Conservation (phyloP, 2,797 vertebrate species). For the Poeciliopsis paucimaculata region DNA sequence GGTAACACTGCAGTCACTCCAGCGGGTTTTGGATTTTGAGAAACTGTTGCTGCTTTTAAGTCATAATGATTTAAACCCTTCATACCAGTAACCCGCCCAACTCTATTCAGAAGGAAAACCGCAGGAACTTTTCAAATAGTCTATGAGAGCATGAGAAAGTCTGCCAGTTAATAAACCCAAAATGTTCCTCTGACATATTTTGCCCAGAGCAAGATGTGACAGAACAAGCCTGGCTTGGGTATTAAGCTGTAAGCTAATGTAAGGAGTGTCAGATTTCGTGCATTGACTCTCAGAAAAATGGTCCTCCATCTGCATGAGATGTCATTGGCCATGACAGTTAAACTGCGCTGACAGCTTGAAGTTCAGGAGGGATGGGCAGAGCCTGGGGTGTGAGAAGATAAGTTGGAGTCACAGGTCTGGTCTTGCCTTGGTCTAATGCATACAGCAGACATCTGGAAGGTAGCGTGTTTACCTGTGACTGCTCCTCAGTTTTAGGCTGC, state of each 20-base stretch:
- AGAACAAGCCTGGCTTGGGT: conserved; percentile 28
- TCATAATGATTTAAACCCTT: background rate
- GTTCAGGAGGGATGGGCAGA: conserved; percentile 57
- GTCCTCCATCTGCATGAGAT: conserved; percentile 51
- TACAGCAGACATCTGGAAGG: conserved; percentile 86
- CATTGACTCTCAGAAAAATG: conserved; percentile 49
- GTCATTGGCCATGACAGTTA: conserved; percentile 61
- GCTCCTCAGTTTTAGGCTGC: conserved; percentile 67
- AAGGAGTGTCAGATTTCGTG: conserved; percentile 49
- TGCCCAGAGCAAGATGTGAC: conserved; percentile 50
- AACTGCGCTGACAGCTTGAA: conserved; percentile 66
- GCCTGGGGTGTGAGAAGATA: conserved; percentile 59
- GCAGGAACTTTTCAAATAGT: background rate
- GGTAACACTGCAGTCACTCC: background rate
- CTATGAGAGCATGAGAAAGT: conserved; percentile 3
- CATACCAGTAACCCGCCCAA: background rate
- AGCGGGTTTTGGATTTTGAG: background rate
- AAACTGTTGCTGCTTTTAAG: background rate
- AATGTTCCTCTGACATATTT: conserved; percentile 27
- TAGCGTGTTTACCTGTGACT: conserved; percentile 78
- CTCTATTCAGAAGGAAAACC: background rate
- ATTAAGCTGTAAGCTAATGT: conserved; percentile 34
- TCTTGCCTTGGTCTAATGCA: conserved; percentile 84
- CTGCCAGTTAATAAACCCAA: conserved; percentile 18
- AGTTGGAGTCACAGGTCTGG: conserved; percentile 82